Conservation (phyloP, 2,797 vertebrate species). For the Typhlichthys eigenmanni region DNA sequence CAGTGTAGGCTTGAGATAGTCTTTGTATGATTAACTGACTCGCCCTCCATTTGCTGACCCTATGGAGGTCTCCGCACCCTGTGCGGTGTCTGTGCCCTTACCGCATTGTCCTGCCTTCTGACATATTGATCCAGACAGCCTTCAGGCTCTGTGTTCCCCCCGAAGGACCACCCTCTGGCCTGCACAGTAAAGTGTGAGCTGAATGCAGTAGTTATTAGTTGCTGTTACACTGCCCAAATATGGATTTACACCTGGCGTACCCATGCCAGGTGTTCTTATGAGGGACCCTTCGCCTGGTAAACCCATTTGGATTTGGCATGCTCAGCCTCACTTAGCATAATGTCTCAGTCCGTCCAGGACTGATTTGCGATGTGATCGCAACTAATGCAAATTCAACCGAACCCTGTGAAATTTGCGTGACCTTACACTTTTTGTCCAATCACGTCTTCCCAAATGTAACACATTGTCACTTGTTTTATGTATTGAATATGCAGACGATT, state of each 20-base stretch:
- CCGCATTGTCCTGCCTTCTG: conserved; percentile 62
- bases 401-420: no score
- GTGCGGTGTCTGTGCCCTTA: conserved; percentile 34
- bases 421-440: no score
- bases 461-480: no score
- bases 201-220: conserved; percentile 20
- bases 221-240: conserved; percentile 27
- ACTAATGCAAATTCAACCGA: no score
- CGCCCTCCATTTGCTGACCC: conserved; percentile 24
- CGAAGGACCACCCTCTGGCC: conserved; percentile 35
- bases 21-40: conserved; percentile 24
- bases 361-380: no score
- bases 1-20: conserved; percentile 16
- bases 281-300: no score
- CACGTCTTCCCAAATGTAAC: no score
- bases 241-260: neutral
- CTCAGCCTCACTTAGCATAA: no score
- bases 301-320: no score
- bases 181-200: neutral
- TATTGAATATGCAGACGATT: no score
- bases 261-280: neutral
- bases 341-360: no score
- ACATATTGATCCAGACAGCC: conserved; percentile 61
- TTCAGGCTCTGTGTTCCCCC: conserved; percentile 52
- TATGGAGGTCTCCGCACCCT: conserved; percentile 5